Percentiles rank a stretch among this genome's conserved stretches.
phyloP scores from a whole-genome alignment of 1,140 invertebrate species.

The Ostrea edulis region DNA sequence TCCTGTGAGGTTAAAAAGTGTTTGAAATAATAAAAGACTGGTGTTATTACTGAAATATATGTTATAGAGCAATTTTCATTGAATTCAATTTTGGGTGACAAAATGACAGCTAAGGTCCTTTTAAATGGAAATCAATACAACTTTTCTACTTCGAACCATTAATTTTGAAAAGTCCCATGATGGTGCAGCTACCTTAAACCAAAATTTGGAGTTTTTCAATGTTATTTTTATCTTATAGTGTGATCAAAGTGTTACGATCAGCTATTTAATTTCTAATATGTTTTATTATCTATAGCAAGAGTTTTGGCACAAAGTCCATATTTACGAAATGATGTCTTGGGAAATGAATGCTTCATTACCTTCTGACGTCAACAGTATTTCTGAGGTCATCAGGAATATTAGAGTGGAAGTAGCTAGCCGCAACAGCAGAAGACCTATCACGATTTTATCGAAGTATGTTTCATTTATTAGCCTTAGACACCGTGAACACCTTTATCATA shows the following conservation, averaged over 20 bases:
- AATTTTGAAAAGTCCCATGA: too few species aligned
- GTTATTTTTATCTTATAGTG: neutral
- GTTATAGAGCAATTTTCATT: too few species aligned
- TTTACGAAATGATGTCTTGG: constrained; percentile 10
- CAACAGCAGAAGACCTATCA: neutral
- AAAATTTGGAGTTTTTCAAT: neutral
- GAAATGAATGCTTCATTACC: neutral
- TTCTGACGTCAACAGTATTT: neutral
- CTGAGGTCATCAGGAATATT: neutral
- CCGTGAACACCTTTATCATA: too few species aligned
- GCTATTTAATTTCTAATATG: neutral
- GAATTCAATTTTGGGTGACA: too few species aligned
- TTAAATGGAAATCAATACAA: too few species aligned
- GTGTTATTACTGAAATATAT: too few species aligned
- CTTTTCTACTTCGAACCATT: neutral
- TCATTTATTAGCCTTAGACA: neutral
- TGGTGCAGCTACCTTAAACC: too few species aligned
- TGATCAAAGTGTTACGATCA: neutral
- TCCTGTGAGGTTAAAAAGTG: too few species aligned
- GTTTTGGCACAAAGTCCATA: neutral
- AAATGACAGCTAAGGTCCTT: too few species aligned
- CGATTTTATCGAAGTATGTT: neutral
- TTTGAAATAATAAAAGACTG: too few species aligned
- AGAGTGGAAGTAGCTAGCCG: neutral
- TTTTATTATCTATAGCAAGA: neutral